These are phyloP conservation scores for Eurois occulta DNA, from an alignment of 2,888 invertebrate species.

Conservation along the genomic window DNA sequence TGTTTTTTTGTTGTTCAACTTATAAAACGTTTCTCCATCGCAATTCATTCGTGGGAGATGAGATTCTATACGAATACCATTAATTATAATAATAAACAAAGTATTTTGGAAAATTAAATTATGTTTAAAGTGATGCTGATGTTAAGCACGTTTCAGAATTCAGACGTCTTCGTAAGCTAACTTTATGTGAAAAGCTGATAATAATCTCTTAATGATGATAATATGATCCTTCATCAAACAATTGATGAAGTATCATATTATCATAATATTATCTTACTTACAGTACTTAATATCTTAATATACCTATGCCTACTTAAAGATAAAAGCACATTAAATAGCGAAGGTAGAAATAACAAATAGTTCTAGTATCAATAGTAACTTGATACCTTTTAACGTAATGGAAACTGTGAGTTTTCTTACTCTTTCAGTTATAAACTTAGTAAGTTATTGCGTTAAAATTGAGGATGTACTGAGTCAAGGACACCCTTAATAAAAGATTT, in stretches of 20 bases:
- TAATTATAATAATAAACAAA: not conserved
- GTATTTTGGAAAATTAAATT: not conserved
- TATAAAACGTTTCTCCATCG: not conserved
- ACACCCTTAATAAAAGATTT: not conserved
- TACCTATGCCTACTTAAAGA: not conserved
- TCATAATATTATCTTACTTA: not conserved
- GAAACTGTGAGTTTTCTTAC: not conserved
- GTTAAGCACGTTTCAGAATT: not conserved
- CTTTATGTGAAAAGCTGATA: slow-evolving; percentile 3
- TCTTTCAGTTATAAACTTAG: not conserved
- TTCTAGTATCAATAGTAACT: not conserved
- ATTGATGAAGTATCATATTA: too few relatives aligned
- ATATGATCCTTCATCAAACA: not conserved
- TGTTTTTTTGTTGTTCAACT: slow-evolving; percentile 9
- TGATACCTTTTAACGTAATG: not conserved
- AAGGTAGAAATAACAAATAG: not conserved
- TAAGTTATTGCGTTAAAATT: not conserved
- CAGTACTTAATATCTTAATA: not conserved
- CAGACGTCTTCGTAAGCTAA: not conserved
- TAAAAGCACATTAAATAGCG: not conserved
- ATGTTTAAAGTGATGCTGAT: not conserved
- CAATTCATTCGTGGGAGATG: not conserved
- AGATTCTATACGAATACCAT: not conserved
- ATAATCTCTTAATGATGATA: not conserved
- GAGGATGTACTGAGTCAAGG: too few relatives aligned